phyloP scores from a whole-genome alignment of 2,888 invertebrate species.

The Drosophila barbarae region DNA sequence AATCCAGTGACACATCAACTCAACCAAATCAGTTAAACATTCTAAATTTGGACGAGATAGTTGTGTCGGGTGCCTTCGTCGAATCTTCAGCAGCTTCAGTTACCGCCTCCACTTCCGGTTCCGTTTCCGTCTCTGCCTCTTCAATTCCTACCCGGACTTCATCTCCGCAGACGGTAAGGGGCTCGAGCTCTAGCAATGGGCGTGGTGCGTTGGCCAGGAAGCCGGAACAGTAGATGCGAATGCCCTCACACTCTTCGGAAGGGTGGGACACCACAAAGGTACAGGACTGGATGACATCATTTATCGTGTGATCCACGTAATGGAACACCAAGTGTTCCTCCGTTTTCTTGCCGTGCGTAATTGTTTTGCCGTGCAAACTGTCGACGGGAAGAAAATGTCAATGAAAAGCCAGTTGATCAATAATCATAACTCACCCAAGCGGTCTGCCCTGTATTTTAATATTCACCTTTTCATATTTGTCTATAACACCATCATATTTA shows the following conservation, averaged over 20 bases:
- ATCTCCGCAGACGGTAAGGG: slow-evolving; percentile 67
- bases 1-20: not conserved
- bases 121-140: slow-evolving; percentile 42
- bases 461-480: slow-evolving; percentile 70
- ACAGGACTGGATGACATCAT: slow-evolving; percentile 75
- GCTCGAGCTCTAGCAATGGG: slow-evolving; percentile 68
- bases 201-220: slow-evolving; percentile 70
- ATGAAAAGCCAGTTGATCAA: not conserved
- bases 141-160: slow-evolving; percentile 49
- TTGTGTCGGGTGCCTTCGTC: slow-evolving; percentile 9
- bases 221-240: slow-evolving; percentile 70
- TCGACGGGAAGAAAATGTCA: slow-evolving; percentile 1
- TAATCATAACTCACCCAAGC: slow-evolving; percentile 61
- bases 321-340: slow-evolving; percentile 73
- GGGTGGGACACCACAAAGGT: slow-evolving; percentile 65
- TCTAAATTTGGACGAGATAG: slow-evolving; percentile 25
- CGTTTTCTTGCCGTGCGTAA: slow-evolving; percentile 62
- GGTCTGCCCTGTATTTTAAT: slow-evolving; percentile 71
- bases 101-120: not conserved
- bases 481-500: slow-evolving; percentile 63
- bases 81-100: slow-evolving; percentile 15
- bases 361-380: slow-evolving; percentile 70
- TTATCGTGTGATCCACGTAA: slow-evolving; percentile 72
- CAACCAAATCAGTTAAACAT: slow-evolving; percentile 29
- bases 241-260: slow-evolving; percentile 69